phyloP scores from a whole-genome alignment of 2,888 invertebrate species.

The Cryptocheilus praepositus region DNA sequence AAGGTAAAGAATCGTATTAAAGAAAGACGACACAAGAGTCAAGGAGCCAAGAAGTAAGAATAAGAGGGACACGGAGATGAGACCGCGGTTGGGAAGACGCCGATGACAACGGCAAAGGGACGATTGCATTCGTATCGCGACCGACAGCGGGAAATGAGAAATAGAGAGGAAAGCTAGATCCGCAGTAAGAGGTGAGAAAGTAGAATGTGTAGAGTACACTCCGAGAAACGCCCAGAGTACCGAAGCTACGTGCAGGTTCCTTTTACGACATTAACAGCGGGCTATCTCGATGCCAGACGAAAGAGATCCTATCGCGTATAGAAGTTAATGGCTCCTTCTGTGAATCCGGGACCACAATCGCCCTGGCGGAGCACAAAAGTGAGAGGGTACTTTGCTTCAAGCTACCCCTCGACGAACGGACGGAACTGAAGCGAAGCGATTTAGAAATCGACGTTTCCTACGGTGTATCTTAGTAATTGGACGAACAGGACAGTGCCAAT shows the following conservation, averaged over 20 bases:
- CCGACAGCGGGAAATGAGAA: constrained; percentile 61
- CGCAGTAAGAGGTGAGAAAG: not conserved
- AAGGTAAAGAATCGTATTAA: not conserved
- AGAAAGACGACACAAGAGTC: not conserved
- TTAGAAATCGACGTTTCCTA: no score
- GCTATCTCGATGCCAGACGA: no score
- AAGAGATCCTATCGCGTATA: no score
- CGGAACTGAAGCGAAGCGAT: no score
- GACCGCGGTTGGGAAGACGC: not conserved
- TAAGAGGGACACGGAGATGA: not conserved
- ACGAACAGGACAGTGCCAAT: no score
- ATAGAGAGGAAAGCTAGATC: constrained; percentile 34
- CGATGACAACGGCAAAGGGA: constrained; percentile 10
- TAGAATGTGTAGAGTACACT: not conserved
- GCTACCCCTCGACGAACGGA: no score
- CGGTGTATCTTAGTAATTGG: no score
- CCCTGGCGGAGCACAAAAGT: no score
- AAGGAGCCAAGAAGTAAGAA: not conserved
- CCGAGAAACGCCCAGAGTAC: not conserved
- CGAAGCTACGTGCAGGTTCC: constrained; percentile 20
- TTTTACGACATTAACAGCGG: constrained; percentile 27
- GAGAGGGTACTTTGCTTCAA: no score
- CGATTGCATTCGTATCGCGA: constrained; percentile 44
- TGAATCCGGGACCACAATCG: no score
- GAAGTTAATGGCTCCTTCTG: no score